Base-by-base conservation (phyloP, 2,888 invertebrate species). In the Euplagia quadripunctaria region DNA sequence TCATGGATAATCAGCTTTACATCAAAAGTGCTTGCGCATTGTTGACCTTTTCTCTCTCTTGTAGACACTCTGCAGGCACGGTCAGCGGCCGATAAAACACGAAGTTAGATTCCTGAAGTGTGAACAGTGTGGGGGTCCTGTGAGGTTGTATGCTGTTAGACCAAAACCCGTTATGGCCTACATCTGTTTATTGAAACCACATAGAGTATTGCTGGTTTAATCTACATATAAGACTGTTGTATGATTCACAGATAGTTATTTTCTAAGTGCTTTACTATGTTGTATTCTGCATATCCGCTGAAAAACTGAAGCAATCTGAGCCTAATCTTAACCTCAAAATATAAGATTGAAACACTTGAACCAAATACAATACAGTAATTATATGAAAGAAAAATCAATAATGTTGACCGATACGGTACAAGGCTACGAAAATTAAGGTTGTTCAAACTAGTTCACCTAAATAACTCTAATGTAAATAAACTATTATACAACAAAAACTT, bases 351-450 rank as follows among this genome's bases (percentile, higher is more conserved):
- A 46, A 16, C 64, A 5, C 31, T 12, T 72, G 75, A 74, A 64
- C 14, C n/a, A 17, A 51, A 66, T n/a, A 81, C 68, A 74, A 58
- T 82, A 79, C 79, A 81, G 71, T 79, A 77, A 75, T 74, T 74
- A 75, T 81, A 82, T 80, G 80, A 76, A 58, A 42, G 58, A 78
- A 84, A 84, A 90, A 89, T 90, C 88, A 81, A 90, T 90, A 88
- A 51, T 84, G 83, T 85, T 85, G 83, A 88, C 85, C 86, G 82
- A 71, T 75, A 64, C 58, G 58, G 74, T 70, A 64, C n/a, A 17
- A 52, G 14, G 61, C 16, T 51, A 69, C 58, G 68, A 74, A 73
- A 68, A 46, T 61, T 20, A 68, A 17, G 49, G 42, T 72, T 71
- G 61, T 49, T 69, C 11, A 7, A 1, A 66, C 16, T 52, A 73